Evolutionary conservation across 2,888 invertebrate genomes (phyloP).

Genomic region (Cinara cedri): DNA sequence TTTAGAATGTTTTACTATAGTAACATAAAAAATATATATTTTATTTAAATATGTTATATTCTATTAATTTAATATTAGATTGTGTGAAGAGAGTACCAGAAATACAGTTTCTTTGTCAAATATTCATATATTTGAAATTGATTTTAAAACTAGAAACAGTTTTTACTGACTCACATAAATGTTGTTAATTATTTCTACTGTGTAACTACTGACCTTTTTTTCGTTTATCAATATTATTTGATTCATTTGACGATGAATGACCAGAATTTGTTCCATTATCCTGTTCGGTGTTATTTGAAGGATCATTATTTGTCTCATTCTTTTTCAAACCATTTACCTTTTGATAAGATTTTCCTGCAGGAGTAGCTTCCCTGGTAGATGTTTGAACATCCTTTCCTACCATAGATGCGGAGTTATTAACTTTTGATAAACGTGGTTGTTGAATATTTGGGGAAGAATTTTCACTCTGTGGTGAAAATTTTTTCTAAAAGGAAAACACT

Average conservation of each 20-base stretch:
- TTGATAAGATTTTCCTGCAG: conserved; percentile 40
- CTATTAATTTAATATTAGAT: neutral
- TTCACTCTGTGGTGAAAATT: conserved; percentile 32
- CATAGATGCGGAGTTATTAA: conserved; percentile 25
- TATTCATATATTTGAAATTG: too few relatives aligned
- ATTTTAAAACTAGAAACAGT: too few relatives aligned
- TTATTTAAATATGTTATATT: neutral
- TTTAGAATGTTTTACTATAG: conserved; percentile 65
- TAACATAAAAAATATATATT: neutral
- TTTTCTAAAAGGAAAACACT: conserved; percentile 23
- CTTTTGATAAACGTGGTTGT: conserved; percentile 24
- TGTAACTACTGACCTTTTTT: conserved; percentile 62
- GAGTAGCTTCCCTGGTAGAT: conserved; percentile 33
- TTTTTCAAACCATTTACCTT: conserved; percentile 40
- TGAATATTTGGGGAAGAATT: conserved; percentile 31
- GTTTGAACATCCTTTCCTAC: conserved; percentile 33
- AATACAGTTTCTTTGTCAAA: too few relatives aligned
- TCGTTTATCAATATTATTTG: conserved; percentile 64
- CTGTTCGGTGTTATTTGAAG: conserved; percentile 26
- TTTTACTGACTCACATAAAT: too few relatives aligned
- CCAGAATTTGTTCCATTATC: conserved; percentile 53
- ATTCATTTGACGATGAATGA: conserved; percentile 59
- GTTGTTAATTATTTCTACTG: too few relatives aligned
- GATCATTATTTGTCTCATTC: conserved; percentile 31
- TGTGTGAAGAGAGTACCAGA: too few relatives aligned